Percentiles rank a stretch among this genome's conserved stretches.
These are phyloP conservation scores for Nemurella pictetii DNA, from an alignment of 2,888 invertebrate genomes.

Conservation along the genomic window DNA sequence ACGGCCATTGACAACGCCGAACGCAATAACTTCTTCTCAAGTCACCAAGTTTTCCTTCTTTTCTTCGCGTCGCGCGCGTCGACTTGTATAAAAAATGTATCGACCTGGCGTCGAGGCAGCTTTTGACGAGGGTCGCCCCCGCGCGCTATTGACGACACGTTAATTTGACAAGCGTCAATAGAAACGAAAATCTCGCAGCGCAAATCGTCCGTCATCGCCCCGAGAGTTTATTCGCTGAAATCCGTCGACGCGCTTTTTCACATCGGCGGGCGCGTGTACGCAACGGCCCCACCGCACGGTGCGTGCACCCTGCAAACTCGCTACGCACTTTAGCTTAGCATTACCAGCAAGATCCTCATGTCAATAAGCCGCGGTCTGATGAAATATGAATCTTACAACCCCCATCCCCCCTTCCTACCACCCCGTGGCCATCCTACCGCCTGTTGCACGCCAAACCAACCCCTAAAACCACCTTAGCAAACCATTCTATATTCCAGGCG, in stretches of 20 bases:
- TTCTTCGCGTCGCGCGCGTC: too few relatives aligned
- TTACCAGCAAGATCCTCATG: too few relatives aligned
- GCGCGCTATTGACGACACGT: neutral
- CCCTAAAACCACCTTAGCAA: neutral
- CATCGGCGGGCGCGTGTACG: too few relatives aligned
- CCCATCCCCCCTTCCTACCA: too few relatives aligned
- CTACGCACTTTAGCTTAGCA: too few relatives aligned
- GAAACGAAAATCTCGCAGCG: neutral
- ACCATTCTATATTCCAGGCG: constrained; percentile 12
- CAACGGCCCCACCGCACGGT: too few relatives aligned
- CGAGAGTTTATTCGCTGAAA: neutral
- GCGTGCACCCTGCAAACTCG: too few relatives aligned
- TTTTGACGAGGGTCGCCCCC: neutral
- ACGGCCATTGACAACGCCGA: too few relatives aligned
- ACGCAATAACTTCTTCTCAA: too few relatives aligned
- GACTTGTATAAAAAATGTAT: neutral
- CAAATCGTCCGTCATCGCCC: neutral
- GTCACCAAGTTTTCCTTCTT: too few relatives aligned
- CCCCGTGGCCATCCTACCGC: too few relatives aligned
- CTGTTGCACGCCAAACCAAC: constrained; percentile 12
- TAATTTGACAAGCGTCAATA: neutral
- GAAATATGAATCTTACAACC: neutral
- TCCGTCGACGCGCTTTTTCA: too few relatives aligned
- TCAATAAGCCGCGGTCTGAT: neutral
- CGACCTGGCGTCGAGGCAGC: neutral